phyloP scores from a whole-genome alignment of 2,113 vertebrate species.

The Tragulus kanchil region DNA sequence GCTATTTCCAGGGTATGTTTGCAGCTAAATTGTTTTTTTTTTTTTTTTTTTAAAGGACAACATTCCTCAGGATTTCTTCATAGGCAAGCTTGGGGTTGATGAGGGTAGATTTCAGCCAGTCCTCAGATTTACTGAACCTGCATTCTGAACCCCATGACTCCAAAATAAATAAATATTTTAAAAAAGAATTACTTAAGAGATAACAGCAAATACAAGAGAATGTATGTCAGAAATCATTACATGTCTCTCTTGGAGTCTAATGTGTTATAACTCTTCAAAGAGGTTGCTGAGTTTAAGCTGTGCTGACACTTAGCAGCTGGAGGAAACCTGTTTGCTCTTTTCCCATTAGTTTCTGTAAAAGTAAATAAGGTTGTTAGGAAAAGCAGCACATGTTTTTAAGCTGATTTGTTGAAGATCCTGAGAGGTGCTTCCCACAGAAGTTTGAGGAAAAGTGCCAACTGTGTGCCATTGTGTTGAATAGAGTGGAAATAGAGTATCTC shows the following conservation, averaged over 20 bases:
- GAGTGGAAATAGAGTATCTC: not conserved
- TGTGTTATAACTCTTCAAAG: not conserved
- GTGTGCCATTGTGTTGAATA: not conserved
- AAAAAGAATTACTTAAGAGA: not conserved
- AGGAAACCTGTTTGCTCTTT: not conserved
- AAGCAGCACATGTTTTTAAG: not conserved
- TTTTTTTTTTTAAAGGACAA: not conserved
- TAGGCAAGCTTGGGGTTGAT: not conserved
- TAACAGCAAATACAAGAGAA: not conserved
- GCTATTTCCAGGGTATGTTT: not conserved
- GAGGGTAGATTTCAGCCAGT: not conserved
- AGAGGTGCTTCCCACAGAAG: not conserved
- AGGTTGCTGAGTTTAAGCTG: not conserved
- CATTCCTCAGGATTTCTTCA: not conserved
- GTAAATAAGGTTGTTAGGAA: slow-evolving; percentile 5
- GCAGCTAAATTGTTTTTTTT: not conserved
- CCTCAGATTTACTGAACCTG: too few relatives aligned
- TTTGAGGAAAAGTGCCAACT: not conserved
- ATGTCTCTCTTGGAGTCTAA: not conserved
- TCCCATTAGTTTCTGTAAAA: not conserved
- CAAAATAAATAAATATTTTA: too few relatives aligned
- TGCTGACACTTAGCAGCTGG: not conserved
- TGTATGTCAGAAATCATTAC: not conserved
- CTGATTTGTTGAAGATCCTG: slow-evolving; percentile 1
- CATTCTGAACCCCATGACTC: too few relatives aligned